Evolutionary conservation across 2,888 invertebrate species (phyloP), one percentile per base, ranked within the genome.

Genomic region (Tortrix viridana): DNA sequence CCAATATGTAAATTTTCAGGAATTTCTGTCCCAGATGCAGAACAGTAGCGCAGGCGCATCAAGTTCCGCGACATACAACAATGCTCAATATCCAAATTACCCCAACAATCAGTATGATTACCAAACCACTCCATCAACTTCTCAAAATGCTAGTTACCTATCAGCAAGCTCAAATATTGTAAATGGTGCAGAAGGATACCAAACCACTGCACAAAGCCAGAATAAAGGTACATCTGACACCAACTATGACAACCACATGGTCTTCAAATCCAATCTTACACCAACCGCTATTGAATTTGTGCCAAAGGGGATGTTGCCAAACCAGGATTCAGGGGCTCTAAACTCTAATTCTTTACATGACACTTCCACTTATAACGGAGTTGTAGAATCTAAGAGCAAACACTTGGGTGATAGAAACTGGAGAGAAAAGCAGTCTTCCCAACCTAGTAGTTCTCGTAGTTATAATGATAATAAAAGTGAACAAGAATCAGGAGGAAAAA

Each of bases 261-360:
- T 87, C 67, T 79, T 84, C 55, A 88, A 86, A 69, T 94, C 94
- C 41, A 93, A 91, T 71, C 82, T 94, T 46, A 93, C 93, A 60
- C 84, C 93, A 14, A 93, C 92, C 48, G 94, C 94, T 19, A 90
- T 84, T 65, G 94, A 94, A 80, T 94, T 94, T 87, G 88, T 93
- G 68, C 94, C 94, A 62, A 93, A 92, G 78, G 72, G 74, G 70
- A 73, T 79, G 50, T 65, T 72, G 41, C 67, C 72, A 54, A 78
- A 72, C 68, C 73, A 76, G 68, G 73, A 80, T 59, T 70, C 73
- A 56, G 82, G 79, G 69, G 74, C 62, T 66, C 78, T 76, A 59
- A 76, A 78, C 71, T 72, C 77, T 71, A 62, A 48, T 50, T 64
- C 66, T 60, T 74, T 79, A 69, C 85, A 84, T 67, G 59, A 74